These are phyloP conservation scores for Miichthys miiuy DNA, from an alignment of 2,797 vertebrate genomes.

Conservation along the genomic window DNA sequence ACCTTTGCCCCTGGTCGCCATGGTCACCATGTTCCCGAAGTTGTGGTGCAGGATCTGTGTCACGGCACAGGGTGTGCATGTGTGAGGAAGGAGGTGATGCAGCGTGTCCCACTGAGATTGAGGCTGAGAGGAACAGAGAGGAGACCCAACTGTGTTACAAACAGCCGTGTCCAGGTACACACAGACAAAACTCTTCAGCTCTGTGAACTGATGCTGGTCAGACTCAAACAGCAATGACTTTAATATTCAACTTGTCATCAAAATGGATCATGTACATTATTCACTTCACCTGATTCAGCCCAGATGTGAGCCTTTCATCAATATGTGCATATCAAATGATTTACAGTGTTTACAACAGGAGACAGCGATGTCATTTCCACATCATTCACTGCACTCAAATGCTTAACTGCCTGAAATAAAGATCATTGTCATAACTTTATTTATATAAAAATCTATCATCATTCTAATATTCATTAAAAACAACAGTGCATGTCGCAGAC, in stretches of 20 bases:
- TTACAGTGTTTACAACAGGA: background rate
- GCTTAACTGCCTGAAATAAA: background rate
- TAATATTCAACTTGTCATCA: background rate
- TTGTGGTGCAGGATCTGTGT: constrained; percentile 88
- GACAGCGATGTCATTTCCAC: background rate
- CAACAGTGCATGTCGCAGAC: background rate
- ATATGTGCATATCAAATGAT: background rate
- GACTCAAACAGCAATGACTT: background rate
- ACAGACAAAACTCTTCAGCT: background rate
- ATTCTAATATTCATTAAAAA: background rate
- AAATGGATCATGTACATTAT: too few species aligned
- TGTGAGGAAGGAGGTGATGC: constrained; percentile 80
- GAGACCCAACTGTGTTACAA: constrained; percentile 87
- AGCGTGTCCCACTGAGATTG: constrained; percentile 75
- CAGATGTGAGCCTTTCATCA: background rate
- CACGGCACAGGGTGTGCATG: constrained; percentile 81
- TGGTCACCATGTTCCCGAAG: constrained; percentile 89
- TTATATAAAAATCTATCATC: too few species aligned
- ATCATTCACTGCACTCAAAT: background rate
- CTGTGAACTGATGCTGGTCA: background rate
- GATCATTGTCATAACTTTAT: background rate
- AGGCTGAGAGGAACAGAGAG: constrained; percentile 64
- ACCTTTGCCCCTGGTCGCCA: constrained; percentile 87
- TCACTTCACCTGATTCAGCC: background rate
- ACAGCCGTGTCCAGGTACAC: constrained; percentile 85